phyloP scores from a whole-genome alignment of 1,140 invertebrate genomes.

The Homarus americanus region DNA sequence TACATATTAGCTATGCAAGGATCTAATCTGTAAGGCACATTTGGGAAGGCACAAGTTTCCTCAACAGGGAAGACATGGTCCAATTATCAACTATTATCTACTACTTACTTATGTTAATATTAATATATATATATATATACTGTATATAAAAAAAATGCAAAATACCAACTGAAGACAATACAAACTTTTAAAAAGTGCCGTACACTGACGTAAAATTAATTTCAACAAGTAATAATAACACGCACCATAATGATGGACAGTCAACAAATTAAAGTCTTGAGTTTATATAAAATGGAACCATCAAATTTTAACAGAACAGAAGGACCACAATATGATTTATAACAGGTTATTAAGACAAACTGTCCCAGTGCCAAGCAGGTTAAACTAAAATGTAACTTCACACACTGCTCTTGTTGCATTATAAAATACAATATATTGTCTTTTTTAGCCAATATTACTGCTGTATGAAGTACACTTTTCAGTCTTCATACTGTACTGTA shows the following conservation, averaged over 20 bases:
- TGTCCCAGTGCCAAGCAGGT: too few relatives aligned
- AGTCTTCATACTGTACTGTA: too few relatives aligned
- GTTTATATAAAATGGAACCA: too few relatives aligned
- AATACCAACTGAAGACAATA: background rate
- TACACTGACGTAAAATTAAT: too few relatives aligned
- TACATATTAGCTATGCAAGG: too few relatives aligned
- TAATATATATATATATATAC: background rate
- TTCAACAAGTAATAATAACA: too few relatives aligned
- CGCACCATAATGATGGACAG: too few relatives aligned
- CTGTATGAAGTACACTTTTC: background rate
- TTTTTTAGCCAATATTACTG: background rate
- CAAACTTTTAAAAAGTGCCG: background rate
- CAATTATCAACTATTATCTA: background rate
- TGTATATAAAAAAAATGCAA: background rate
- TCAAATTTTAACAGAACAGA: background rate
- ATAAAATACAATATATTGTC: background rate
- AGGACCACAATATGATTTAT: background rate
- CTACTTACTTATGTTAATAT: background rate
- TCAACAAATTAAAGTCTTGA: too few relatives aligned
- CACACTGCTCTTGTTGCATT: background rate
- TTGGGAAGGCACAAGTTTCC: background rate
- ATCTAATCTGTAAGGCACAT: background rate
- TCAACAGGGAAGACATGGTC: background rate
- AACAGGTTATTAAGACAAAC: background rate
- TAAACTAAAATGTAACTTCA: too few relatives aligned